These are phyloP conservation scores for Sitta carolinensis DNA, from an alignment of 2,797 vertebrate genomes.

Conservation along the genomic window DNA sequence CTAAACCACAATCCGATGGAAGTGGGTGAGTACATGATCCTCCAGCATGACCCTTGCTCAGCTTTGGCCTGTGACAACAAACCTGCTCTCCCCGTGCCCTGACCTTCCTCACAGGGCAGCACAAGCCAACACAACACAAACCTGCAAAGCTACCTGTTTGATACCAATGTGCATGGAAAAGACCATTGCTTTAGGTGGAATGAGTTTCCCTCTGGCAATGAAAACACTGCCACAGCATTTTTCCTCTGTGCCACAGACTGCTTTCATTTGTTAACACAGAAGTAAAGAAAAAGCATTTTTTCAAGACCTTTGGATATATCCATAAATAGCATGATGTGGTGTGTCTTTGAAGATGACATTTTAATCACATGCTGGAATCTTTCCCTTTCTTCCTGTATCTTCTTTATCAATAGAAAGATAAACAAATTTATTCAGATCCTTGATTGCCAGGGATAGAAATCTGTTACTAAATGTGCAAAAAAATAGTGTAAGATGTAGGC, in stretches of 20 bases:
- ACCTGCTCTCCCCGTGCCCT: not conserved
- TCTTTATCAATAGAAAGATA: not conserved
- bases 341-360: not conserved
- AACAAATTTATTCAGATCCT: not conserved
- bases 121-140: not conserved
- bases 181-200: accelerated
- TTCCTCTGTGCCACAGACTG: accelerated
- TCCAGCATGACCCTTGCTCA: accelerated
- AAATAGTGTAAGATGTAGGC: not conserved
- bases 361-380: not conserved
- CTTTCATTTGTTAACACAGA: not conserved
- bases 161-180: not conserved
- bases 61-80: not conserved
- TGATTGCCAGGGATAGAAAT: not conserved
- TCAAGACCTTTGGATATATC: not conserved
- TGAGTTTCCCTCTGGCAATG: not conserved
- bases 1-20: not conserved
- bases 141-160: accelerated
- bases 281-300: not conserved
- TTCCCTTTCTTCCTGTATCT: not conserved
- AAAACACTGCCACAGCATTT: not conserved
- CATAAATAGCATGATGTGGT: not conserved
- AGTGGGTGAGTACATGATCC: accelerated
- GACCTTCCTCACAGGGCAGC: not conserved
- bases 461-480: accelerated